These are phyloP conservation scores for Scelioninae gen. 1 DNA, from an alignment of 2,888 invertebrate genomes.

Conservation along the genomic window DNA sequence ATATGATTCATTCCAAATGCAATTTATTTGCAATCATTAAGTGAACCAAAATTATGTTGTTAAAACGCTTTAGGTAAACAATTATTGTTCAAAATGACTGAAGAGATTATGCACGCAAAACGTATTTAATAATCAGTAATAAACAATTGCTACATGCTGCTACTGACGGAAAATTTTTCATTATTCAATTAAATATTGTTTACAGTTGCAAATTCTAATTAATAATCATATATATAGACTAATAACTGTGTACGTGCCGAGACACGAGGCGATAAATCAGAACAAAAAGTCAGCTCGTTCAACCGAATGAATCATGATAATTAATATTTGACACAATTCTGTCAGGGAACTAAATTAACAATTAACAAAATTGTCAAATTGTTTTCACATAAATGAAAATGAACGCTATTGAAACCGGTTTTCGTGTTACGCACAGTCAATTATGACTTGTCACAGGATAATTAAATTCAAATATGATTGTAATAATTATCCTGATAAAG, in stretches of 20 bases:
- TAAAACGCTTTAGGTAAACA: not conserved
- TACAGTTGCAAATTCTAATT: slow-evolving; percentile 4
- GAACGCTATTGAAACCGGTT: slow-evolving; percentile 37
- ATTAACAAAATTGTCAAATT: slow-evolving; percentile 44
- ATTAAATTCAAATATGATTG: slow-evolving; percentile 35
- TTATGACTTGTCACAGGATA: slow-evolving; percentile 35
- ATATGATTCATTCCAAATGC: too few species aligned
- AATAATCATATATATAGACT: slow-evolving; percentile 5
- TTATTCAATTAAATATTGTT: slow-evolving; percentile 9
- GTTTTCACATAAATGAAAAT: slow-evolving; percentile 41
- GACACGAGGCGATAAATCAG: slow-evolving; percentile 17
- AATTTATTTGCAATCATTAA: too few species aligned
- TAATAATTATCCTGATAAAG: slow-evolving; percentile 38
- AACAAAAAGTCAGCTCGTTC: slow-evolving; percentile 18
- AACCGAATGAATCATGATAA: slow-evolving; percentile 40
- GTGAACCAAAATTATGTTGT: not conserved
- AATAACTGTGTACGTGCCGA: slow-evolving; percentile 2
- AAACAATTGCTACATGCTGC: not conserved
- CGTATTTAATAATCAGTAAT: slow-evolving; percentile 2
- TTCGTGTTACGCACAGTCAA: slow-evolving; percentile 10
- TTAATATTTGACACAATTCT: slow-evolving; percentile 28
- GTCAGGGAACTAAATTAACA: slow-evolving; percentile 26
- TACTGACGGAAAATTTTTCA: not conserved
- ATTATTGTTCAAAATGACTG: not conserved
- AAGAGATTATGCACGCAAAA: slow-evolving; percentile 8